Evolutionary conservation across 2,888 invertebrate genomes (phyloP), one percentile per base, ranked within the genome.

Genomic region (Lymantria dispar): DNA sequence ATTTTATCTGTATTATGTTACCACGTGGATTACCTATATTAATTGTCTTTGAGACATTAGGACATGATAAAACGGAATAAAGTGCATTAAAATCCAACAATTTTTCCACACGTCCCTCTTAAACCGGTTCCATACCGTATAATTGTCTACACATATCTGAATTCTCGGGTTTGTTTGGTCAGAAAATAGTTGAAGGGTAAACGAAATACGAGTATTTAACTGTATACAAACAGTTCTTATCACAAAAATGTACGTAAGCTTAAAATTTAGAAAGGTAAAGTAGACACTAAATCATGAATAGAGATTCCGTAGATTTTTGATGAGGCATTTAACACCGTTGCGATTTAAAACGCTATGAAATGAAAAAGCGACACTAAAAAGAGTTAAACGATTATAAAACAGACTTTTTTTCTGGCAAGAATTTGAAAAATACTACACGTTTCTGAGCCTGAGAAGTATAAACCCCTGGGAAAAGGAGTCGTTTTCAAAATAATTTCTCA

Each of bases 141-240:
- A 52, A 52, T 53, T 53, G 43, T 46, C 46, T 46, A 48, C 38
- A 44, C 48, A 12, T 49, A 50, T 48, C 54, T 50, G 37, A 50
- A 48, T 56, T 56, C 52, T 43, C 51, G 8, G 29, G 56, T 60
- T 54, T 63, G 58, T 67, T 63, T 63, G 53, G 43, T 51, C 51
- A 54, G 47, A 58, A 59, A 62, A 60, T 54, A 63, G 56, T 56
- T 58, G 63, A 57, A 66, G 62, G 70, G 74, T 66, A 71, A 68
- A 74, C 60, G 61, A 31, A 49, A 50, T 56, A 55, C 48, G 64
- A 49, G 64, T 70, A 69, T 73, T 73, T 72, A 64, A 64, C 70
- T 72, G 64, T 63, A 58, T 64, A 61, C 70, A 75, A 71, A 62
- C 57, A 60, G 38, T 56, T 50, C 68, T 70, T 70, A 67, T 68